Evolutionary conservation across 2,888 invertebrate species (phyloP), one percentile per base, ranked within the genome.

Genomic region (Slavum lentiscoides): DNA sequence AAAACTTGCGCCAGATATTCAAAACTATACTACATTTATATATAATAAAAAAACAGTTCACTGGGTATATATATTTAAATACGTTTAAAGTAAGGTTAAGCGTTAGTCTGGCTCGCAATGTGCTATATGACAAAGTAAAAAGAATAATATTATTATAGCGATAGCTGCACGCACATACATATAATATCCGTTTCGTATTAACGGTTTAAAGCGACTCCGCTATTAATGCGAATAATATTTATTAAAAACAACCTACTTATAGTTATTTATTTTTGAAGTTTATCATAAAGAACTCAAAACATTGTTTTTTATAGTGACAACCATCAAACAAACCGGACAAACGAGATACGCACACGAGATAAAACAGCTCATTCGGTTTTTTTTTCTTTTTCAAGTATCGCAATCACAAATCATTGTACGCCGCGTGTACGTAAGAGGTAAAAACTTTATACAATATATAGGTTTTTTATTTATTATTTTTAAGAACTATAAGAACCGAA

Each of bases 301-400:
- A 66, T 66, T 67, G 53, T 75, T 74, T 55, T 74, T 55, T 75
- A 75, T 58, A 23, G 66, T 58, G 74, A 66, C 23, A 66, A 58
- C 74, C 43, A 53, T 75, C 66, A 67, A 67, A 75, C 66, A 75
- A 74, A 75, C 74, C 39, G 74, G 74, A 75, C 74, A 58, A 75
- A 75, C 74, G n/a, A 75, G 74, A 66, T 75, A 67, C 58, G 19
- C 55, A 17, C 17, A 53, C 30, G 30, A 74, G 74, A 75, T 75
- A 43, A 75, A 75, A 66, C 23, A 17, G 19, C 13, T 39, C 55
- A 75, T 75, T 75, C 23, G 58, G 39, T 39, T 37, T 15, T 64
- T 70, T 58, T n/a, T 39, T 11, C 19, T 55, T 9, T 30, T 55
- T 55, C 37, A 39, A 58, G 66, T 21, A 58, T 7, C 39, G 55